Evolutionary conservation across 2,113 vertebrate genomes (phyloP).

Genomic region (Xenopus borealis): DNA sequence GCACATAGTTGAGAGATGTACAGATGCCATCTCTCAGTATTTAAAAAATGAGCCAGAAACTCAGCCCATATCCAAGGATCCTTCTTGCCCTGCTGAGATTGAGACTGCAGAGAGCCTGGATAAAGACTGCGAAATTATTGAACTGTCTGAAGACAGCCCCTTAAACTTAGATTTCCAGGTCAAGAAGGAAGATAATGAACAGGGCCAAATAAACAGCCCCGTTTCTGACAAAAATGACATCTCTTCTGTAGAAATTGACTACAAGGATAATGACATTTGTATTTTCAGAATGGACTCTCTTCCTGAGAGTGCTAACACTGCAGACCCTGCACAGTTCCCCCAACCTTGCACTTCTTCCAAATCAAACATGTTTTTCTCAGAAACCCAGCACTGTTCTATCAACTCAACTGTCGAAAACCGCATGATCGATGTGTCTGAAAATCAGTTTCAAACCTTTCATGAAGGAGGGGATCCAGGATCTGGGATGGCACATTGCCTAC

Average conservation of each 20-base stretch:
- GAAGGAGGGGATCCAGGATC: conserved; percentile 54
- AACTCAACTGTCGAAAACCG: conserved; percentile 77
- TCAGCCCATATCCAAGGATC: conserved; percentile 56
- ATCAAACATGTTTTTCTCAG: conserved; percentile 67
- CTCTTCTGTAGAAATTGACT: conserved; percentile 62
- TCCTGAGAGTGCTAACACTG: conserved; percentile 35
- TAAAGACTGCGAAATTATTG: conserved; percentile 74
- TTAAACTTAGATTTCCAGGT: conserved; percentile 52
- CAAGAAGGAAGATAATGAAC: conserved; percentile 63
- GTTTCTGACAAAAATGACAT: conserved; percentile 54
- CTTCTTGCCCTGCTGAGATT: conserved; percentile 52
- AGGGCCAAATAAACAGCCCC: conserved; percentile 47
- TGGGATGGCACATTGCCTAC: conserved; percentile 51
- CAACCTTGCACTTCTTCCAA: conserved; percentile 73
- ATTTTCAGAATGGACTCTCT: conserved; percentile 72
- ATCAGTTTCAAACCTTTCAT: conserved; percentile 59
- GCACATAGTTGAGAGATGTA: conserved; percentile 78
- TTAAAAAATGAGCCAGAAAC: conserved; percentile 62
- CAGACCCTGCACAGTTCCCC: conserved; percentile 64
- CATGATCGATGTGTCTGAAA: conserved; percentile 61
- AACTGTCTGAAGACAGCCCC: conserved; percentile 70
- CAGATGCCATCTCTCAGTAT: conserved; percentile 72
- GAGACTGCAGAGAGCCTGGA: conserved; percentile 45
- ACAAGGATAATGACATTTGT: conserved; percentile 73
- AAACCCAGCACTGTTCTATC: conserved; percentile 75